phyloP scores from a whole-genome alignment of 1,140 invertebrate genomes.

The Notospermus geniculatus region DNA sequence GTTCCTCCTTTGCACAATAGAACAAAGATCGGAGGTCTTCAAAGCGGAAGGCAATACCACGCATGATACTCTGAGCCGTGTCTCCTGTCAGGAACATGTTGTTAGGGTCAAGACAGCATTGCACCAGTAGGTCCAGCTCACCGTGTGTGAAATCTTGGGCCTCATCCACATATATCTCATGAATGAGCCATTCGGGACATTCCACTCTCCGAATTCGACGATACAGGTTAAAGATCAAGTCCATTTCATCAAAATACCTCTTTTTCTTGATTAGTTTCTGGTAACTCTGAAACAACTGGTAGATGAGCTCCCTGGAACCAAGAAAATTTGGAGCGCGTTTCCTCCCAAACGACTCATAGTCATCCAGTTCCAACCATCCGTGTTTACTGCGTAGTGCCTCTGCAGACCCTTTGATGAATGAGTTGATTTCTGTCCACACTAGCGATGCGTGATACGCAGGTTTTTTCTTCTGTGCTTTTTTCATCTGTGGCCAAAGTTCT shows the following conservation, averaged over 20 bases:
- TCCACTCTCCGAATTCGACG: neutral
- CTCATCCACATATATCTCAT: conserved; percentile 50
- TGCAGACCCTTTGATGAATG: conserved; percentile 46
- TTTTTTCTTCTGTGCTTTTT: conserved; percentile 24
- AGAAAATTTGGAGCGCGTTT: conserved; percentile 45
- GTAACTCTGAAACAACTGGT: conserved; percentile 29
- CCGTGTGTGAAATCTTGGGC: conserved; percentile 52
- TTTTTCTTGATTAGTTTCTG: conserved; percentile 29
- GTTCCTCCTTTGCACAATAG: conserved; percentile 36
- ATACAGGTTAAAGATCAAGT: conserved; percentile 22
- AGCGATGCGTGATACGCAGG: conserved; percentile 36
- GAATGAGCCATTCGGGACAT: conserved; percentile 29
- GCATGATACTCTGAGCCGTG: conserved; percentile 52
- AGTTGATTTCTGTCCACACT: conserved; percentile 47
- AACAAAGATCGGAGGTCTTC: conserved; percentile 45
- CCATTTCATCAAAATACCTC: conserved; percentile 42
- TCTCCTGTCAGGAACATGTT: conserved; percentile 51
- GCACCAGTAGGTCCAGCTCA: conserved; percentile 42
- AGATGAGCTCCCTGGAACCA: conserved; percentile 35
- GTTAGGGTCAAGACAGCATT: conserved; percentile 43
- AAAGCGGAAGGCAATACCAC: conserved; percentile 49
- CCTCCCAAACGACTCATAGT: conserved; percentile 35
- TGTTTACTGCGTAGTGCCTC: conserved; percentile 30
- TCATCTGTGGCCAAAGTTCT: conserved; percentile 39
- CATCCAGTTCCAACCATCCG: conserved; percentile 31